phyloP scores from a whole-genome alignment of 1,140 invertebrate species.

The Calephelis nemesis region DNA sequence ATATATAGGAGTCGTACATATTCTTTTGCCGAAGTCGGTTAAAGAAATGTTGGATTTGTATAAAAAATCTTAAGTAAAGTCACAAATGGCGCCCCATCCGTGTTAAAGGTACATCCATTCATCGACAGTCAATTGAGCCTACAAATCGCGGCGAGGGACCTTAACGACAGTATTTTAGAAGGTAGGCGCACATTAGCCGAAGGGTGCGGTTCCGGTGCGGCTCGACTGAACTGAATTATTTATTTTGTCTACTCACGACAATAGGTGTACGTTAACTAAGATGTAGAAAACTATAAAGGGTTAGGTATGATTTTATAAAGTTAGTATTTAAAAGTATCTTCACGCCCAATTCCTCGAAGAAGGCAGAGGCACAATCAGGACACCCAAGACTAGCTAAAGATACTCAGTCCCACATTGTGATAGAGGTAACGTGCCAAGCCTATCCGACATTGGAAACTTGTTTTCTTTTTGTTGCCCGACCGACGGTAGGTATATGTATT shows the following conservation, averaged over 20 bases:
- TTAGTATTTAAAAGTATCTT: too few relatives aligned
- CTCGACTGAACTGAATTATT: not conserved
- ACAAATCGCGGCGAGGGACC: constrained; percentile 43
- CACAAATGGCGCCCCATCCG: constrained; percentile 22
- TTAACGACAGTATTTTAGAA: constrained; percentile 52
- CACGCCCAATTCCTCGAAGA: too few relatives aligned
- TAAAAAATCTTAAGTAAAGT: constrained; percentile 9
- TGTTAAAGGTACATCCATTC: constrained; percentile 45
- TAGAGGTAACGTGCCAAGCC: too few relatives aligned
- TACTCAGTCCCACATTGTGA: too few relatives aligned
- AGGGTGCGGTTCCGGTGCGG: constrained; percentile 31
- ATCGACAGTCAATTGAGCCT: constrained; percentile 57
- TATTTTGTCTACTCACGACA: constrained; percentile 11
- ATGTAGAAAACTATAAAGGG: not conserved
- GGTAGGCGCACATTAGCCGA: constrained; percentile 43
- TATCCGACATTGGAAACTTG: too few relatives aligned
- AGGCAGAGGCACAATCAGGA: too few relatives aligned
- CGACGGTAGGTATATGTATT: too few relatives aligned
- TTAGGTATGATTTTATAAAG: not conserved
- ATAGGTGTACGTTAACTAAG: not conserved
- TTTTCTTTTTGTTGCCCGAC: too few relatives aligned
- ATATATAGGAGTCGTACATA: too few relatives aligned
- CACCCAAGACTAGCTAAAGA: too few relatives aligned
- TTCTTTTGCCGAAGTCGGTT: not conserved
- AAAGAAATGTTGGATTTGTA: not conserved